Conservation (phyloP, 2,797 vertebrate genomes). For the Diplodus sargus region DNA sequence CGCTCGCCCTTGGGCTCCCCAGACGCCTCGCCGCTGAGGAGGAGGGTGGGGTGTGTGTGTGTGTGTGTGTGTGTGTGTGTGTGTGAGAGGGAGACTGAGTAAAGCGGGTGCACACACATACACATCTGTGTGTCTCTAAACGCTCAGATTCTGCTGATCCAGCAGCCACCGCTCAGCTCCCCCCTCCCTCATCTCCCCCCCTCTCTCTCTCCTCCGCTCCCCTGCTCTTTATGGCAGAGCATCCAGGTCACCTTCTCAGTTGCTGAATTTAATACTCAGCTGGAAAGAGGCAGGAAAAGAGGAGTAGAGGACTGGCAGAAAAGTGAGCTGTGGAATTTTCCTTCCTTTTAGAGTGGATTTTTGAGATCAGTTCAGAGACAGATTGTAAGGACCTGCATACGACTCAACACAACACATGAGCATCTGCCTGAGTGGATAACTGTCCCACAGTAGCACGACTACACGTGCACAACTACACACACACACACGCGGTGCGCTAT, state of each 20-base stretch:
- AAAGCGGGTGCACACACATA: slow-evolving; percentile 59
- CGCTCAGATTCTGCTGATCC: slow-evolving; percentile 87
- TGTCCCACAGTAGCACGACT: slow-evolving; percentile 41
- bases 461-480: slow-evolving; percentile 18
- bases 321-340: slow-evolving; percentile 75
- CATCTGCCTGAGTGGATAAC: slow-evolving; percentile 64
- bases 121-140: slow-evolving; percentile 78
- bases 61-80: slow-evolving; percentile 38
- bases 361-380: slow-evolving; percentile 71
- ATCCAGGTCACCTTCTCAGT: slow-evolving; percentile 88
- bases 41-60: slow-evolving; percentile 56
- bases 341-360: slow-evolving; percentile 73
- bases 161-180: slow-evolving; percentile 78
- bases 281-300: slow-evolving; percentile 68
- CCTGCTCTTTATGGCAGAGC: slow-evolving; percentile 85
- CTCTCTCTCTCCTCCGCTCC: slow-evolving; percentile 62
- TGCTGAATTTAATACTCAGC: slow-evolving; percentile 87
- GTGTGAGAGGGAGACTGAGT: slow-evolving; percentile 48
- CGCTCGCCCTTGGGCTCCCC: slow-evolving; percentile 87
- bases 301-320: slow-evolving; percentile 68
- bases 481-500: slow-evolving; percentile 32
- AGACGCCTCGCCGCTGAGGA: slow-evolving; percentile 75
- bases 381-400: slow-evolving; percentile 59
- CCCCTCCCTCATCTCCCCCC: slow-evolving; percentile 40
- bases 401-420: slow-evolving; percentile 52